A percentile compares a stretch with the other conserved stretches of the same genome.
phyloP scores from a whole-genome alignment of 2,888 invertebrate species.

The Augochlorella aurata region DNA sequence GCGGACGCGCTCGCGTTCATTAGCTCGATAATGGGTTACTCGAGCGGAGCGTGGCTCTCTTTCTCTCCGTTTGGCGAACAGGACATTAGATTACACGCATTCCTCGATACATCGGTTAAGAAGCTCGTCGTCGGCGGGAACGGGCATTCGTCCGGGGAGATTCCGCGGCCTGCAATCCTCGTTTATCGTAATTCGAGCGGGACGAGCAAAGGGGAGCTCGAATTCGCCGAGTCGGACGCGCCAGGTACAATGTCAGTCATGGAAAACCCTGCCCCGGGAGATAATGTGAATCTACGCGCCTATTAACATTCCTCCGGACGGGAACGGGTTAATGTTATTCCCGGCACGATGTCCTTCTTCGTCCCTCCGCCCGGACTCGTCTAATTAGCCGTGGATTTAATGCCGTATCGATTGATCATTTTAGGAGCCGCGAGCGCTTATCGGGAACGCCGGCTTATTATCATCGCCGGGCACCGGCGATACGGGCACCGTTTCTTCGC shows the following conservation, averaged over 20 bases:
- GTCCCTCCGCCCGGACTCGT: conserved; percentile 9
- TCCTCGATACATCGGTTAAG: conserved; percentile 20
- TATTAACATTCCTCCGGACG: conserved; percentile 36
- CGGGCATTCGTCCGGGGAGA: conserved; percentile 26
- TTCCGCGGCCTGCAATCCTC: conserved; percentile 38
- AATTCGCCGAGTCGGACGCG: conserved; percentile 47
- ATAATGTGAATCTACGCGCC: conserved; percentile 41
- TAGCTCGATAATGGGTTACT: conserved; percentile 56
- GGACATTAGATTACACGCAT: conserved; percentile 58
- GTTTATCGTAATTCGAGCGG: conserved; percentile 56
- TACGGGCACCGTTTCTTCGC: background rate
- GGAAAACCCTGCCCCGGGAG: conserved; percentile 27
- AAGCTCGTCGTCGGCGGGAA: background rate
- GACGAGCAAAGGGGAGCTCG: conserved; percentile 17
- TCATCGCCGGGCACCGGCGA: background rate
- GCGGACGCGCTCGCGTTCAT: conserved; percentile 33
- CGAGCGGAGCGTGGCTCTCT: conserved; percentile 24
- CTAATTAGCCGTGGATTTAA: conserved; percentile 55
- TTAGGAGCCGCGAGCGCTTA: conserved; percentile 19
- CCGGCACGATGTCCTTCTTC: background rate
- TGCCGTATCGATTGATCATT: conserved; percentile 46
- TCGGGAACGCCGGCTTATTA: conserved; percentile 12
- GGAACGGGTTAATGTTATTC: conserved; percentile 34
- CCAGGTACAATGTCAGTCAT: conserved; percentile 44
- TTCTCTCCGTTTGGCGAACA: conserved; percentile 6